Evolutionary conservation across 2,113 vertebrate genomes (phyloP).

Genomic region (Talpa occidentalis): DNA sequence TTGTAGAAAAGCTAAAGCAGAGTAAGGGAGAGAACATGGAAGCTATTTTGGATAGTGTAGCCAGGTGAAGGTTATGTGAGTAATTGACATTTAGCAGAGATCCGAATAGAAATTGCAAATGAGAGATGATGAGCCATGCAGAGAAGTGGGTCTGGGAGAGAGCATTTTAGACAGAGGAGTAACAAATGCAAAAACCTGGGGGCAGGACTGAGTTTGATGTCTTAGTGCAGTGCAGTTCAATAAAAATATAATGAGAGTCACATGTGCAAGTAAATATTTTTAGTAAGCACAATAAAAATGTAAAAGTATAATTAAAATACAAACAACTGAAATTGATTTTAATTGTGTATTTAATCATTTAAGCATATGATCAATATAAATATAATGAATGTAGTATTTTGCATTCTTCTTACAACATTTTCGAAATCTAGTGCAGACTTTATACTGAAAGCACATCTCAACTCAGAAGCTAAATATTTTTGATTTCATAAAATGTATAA

Average conservation of each 20-base stretch:
- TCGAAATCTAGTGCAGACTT: background rate
- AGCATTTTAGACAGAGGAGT: background rate
- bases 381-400: background rate
- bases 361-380: background rate
- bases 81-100: background rate
- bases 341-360: conserved; percentile 4
- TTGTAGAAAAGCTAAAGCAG: background rate
- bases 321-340: background rate
- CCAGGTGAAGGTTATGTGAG: background rate
- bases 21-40: background rate
- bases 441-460: background rate
- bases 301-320: background rate
- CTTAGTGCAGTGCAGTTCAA: background rate
- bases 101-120: background rate
- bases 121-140: background rate
- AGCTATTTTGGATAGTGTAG: background rate
- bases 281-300: background rate
- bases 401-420: background rate
- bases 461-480: conserved; percentile 6
- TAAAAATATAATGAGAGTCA: background rate
- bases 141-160: background rate
- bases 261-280: background rate
- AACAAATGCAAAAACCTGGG: background rate
- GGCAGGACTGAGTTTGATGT: background rate
- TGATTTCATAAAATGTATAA: conserved; percentile 6